Evolutionary conservation across 2,888 invertebrate genomes (phyloP).

Genomic region (Dynastes maya): DNA sequence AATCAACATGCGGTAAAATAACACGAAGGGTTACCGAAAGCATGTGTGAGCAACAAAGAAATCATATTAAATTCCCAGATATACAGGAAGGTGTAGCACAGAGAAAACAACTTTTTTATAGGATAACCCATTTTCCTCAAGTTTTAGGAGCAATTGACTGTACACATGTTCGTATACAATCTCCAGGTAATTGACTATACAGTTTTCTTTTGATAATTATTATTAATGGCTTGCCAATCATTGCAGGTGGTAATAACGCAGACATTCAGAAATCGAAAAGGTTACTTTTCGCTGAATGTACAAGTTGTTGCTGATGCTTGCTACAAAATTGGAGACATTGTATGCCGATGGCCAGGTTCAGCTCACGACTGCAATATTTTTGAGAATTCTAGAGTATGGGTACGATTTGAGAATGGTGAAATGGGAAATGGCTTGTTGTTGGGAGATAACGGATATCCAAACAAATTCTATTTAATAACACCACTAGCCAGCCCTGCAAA

Average conservation of each 20-base stretch:
- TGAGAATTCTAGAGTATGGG: background rate
- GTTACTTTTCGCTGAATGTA: constrained; percentile 25
- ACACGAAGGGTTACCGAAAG: background rate
- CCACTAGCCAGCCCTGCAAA: background rate
- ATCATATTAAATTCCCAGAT: background rate
- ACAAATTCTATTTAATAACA: constrained; percentile 17
- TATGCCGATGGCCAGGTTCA: constrained; percentile 6
- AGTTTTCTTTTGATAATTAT: background rate
- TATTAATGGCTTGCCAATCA: background rate
- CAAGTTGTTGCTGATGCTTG: constrained; percentile 13
- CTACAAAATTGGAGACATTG: background rate
- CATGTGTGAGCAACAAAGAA: background rate
- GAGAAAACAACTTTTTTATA: background rate
- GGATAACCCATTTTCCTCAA: background rate
- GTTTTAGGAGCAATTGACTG: background rate
- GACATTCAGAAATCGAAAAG: constrained; percentile 28
- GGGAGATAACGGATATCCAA: constrained; percentile 29
- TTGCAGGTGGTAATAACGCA: constrained; percentile 6
- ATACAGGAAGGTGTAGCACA: background rate
- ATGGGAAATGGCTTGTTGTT: constrained; percentile 11
- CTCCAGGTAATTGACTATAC: background rate
- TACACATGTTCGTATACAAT: background rate
- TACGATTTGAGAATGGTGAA: constrained; percentile 13
- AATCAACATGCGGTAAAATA: background rate
- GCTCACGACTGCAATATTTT: constrained; percentile 28